A percentile compares a stretch with the other conserved stretches of the same genome.
phyloP scores from a whole-genome alignment of 1,140 invertebrate species.

The Hypothenemus hampei region DNA sequence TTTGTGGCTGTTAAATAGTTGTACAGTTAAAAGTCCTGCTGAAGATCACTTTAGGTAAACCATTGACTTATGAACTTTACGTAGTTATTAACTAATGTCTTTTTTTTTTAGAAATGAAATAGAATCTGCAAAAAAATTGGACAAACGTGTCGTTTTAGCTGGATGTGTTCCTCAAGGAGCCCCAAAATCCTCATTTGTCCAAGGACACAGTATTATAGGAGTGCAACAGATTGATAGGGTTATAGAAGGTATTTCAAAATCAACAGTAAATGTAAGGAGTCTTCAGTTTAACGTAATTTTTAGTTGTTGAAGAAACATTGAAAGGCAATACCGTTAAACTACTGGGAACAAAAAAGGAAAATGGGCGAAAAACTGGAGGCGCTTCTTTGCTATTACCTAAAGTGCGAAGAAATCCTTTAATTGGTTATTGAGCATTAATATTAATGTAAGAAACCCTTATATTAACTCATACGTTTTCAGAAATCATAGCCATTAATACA shows the following conservation, averaged over 20 bases:
- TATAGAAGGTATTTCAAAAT: conserved; percentile 58
- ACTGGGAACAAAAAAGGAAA: conserved; percentile 75
- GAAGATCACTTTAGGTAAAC: conserved; percentile 86
- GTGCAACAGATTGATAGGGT: conserved; percentile 97
- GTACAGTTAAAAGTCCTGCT: conserved; percentile 95
- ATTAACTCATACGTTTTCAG: conserved; percentile 41
- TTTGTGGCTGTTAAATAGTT: conserved; percentile 94
- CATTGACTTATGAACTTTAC: background rate
- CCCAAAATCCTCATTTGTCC: conserved; percentile 65
- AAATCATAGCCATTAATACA: conserved; percentile 97
- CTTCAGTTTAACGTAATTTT: background rate
- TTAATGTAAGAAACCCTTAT: background rate
- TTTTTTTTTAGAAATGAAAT: conserved; percentile 73
- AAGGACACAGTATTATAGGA: conserved; percentile 87
- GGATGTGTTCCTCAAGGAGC: conserved; percentile 95
- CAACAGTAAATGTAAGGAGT: background rate
- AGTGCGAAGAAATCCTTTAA: conserved; percentile 89
- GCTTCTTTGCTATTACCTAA: conserved; percentile 86
- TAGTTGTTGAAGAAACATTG: conserved; percentile 93
- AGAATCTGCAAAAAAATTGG: conserved; percentile 63
- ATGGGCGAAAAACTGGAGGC: conserved; percentile 80
- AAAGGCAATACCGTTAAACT: conserved; percentile 85
- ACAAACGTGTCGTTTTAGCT: conserved; percentile 87
- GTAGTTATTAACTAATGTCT: background rate
- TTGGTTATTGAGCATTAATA: conserved; percentile 43